A percentile compares a stretch with the other conserved stretches of the same genome.
Conservation (phyloP, 2,888 invertebrate species). For the Dermolepida albohirtum region DNA sequence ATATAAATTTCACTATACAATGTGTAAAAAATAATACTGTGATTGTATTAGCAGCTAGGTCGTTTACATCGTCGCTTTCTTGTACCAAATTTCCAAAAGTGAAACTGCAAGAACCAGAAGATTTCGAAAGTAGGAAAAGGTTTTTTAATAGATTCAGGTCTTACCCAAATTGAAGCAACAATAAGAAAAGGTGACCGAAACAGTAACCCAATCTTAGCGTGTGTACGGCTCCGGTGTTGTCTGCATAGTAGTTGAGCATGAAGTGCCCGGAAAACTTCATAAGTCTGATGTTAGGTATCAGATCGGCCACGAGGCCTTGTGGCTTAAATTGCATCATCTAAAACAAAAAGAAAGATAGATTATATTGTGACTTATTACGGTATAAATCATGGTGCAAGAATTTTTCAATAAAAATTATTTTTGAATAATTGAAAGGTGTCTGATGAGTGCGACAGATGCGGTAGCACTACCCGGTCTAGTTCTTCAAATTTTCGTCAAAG, state of each 20-base stretch:
- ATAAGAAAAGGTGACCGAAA: constrained; percentile 71
- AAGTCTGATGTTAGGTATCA: constrained; percentile 84
- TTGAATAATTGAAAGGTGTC: no score
- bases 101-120: constrained; percentile 57
- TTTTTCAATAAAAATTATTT: no score
- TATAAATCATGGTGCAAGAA: no score
- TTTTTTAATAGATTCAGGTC: constrained; percentile 35
- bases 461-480: no score
- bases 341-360: neutral
- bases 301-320: constrained; percentile 82
- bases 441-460: no score
- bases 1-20: constrained; percentile 78
- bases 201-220: constrained; percentile 72
- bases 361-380: no score
- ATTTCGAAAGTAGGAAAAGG: neutral
- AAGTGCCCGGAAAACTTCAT: constrained; percentile 85
- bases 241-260: constrained; percentile 80
- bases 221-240: constrained; percentile 68
- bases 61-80: constrained; percentile 81
- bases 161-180: constrained; percentile 72
- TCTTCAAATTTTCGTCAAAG: no score
- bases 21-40: constrained; percentile 86
- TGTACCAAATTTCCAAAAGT: constrained; percentile 77
- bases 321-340: constrained; percentile 71
- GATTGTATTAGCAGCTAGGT: constrained; percentile 80